phyloP scores from a whole-genome alignment of 2,888 invertebrate species.

The Halocaridina rubra region DNA sequence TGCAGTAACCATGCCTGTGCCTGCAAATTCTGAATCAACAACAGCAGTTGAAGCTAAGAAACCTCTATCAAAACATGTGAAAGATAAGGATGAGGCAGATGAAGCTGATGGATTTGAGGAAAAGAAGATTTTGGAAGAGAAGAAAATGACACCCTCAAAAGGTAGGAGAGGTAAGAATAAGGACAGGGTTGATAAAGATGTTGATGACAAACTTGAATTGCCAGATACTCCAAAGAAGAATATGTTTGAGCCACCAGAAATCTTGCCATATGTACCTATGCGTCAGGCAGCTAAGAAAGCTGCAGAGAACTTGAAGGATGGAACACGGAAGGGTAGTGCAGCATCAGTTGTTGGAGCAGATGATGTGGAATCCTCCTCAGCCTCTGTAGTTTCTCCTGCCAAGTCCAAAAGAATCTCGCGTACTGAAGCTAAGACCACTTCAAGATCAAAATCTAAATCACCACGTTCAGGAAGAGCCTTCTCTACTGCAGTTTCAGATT shows the following conservation, averaged over 20 bases:
- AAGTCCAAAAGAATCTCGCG: constrained; percentile 44
- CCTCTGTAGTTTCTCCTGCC: constrained; percentile 14
- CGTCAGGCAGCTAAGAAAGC: constrained; percentile 92
- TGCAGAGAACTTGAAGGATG: constrained; percentile 74
- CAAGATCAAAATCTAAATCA: constrained; percentile 43
- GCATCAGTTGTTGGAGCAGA: constrained; percentile 6
- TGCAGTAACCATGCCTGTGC: not conserved
- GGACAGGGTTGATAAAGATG: constrained; percentile 30
- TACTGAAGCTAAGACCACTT: constrained; percentile 2
- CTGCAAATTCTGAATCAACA: constrained; percentile 7
- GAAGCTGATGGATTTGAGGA: constrained; percentile 23
- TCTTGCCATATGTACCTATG: constrained; percentile 82
- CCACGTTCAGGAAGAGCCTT: constrained; percentile 25
- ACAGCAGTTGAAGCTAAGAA: constrained; percentile 13
- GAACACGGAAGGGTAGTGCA: constrained; percentile 9
- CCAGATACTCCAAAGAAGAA: constrained; percentile 67
- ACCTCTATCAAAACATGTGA: not conserved
- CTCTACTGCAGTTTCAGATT: constrained; percentile 23
- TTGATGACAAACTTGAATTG: constrained; percentile 18
- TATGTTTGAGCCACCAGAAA: constrained; percentile 75
- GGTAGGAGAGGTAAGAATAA: constrained; percentile 44
- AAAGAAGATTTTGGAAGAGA: constrained; percentile 40
- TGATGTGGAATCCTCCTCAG: not conserved
- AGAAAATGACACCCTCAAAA: constrained; percentile 31
- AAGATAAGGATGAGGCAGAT: constrained; percentile 27